These are phyloP conservation scores for western clawed frog (Xenopus tropicalis) DNA, from an alignment of 2,113 vertebrate species.

Conservation along the genomic window UCB_Xtro_10.0 CM004444.2:20689001-20689500, in stretches of 20 bases:
- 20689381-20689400: not conserved
- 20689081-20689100: slow-evolving; percentile 78
- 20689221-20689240: slow-evolving; percentile 72
- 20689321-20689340: slow-evolving; percentile 79
- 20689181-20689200: no score
- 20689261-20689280: slow-evolving; percentile 73
- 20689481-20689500: no score
- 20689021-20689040: slow-evolving; percentile 63
- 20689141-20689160: not conserved
- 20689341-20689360: slow-evolving; percentile 40
- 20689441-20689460: no score
- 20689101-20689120: slow-evolving; percentile 55
- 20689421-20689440: no score
- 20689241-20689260: slow-evolving; percentile 71
- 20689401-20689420: no score
- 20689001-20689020: slow-evolving; percentile 64
- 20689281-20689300: slow-evolving; percentile 80
- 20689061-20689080: slow-evolving; percentile 74
- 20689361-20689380: not conserved
- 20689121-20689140: not conserved
- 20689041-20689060: slow-evolving; percentile 71
- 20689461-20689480: no score
- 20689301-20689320: slow-evolving; percentile 61
- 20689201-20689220: slow-evolving; percentile 75
- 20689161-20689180: no score